Percentiles rank a stretch among this genome's conserved stretches.
Evolutionary conservation across 2,113 vertebrate species (phyloP).

Genomic region (Corapipo altera): DNA sequence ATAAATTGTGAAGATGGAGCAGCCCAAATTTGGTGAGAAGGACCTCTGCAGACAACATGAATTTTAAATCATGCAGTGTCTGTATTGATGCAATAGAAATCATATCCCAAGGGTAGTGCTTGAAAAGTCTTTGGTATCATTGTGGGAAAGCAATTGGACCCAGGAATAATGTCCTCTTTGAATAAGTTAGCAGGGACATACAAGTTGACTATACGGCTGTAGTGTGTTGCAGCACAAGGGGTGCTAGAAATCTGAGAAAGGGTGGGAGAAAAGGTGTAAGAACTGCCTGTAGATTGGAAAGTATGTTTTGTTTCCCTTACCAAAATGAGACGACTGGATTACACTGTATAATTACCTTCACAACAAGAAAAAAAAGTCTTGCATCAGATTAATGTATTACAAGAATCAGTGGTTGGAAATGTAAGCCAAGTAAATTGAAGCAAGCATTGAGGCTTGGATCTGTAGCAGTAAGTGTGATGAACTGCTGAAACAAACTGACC

Average conservation of each 20-base stretch:
- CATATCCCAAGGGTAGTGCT: background rate
- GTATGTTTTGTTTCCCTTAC: background rate
- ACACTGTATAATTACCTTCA: slow-evolving; percentile 28
- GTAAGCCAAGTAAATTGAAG: slow-evolving; percentile 29
- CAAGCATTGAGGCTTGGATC: background rate
- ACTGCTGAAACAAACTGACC: slow-evolving; percentile 12
- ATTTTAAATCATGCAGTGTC: background rate
- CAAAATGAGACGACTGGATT: slow-evolving; percentile 13
- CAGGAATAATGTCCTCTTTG: background rate
- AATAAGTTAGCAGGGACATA: background rate
- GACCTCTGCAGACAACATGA: background rate
- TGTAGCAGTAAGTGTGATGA: background rate
- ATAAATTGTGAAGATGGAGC: background rate
- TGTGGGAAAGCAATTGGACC: background rate
- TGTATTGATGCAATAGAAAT: background rate
- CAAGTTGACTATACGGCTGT: background rate
- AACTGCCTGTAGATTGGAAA: background rate
- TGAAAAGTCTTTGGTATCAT: background rate
- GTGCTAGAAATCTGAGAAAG: background rate
- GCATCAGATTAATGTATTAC: slow-evolving; percentile 16
- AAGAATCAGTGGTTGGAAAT: slow-evolving; percentile 45
- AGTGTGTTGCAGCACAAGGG: background rate
- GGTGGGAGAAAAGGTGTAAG: background rate
- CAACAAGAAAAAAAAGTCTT: background rate
- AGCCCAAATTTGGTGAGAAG: accelerated